phyloP scores from a whole-genome alignment of 2,797 vertebrate genomes.

The Gastrophryne carolinensis region DNA sequence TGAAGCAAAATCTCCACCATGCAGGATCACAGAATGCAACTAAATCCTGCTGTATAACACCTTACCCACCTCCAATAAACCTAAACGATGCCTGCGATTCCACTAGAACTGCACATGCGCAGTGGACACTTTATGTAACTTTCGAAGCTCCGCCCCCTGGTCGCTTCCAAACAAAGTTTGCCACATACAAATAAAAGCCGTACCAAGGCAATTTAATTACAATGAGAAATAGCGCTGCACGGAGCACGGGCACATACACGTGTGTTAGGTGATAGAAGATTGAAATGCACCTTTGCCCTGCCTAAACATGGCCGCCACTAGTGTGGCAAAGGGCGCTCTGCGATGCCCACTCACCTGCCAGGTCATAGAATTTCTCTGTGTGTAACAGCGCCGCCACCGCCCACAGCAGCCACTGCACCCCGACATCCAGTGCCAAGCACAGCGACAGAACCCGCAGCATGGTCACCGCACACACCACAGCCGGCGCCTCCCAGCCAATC shows the following conservation, averaged over 20 bases:
- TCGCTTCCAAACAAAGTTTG: too few species aligned
- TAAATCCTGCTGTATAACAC: neutral
- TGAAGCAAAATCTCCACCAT: too few species aligned
- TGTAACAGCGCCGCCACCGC: conserved; percentile 64
- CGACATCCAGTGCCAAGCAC: conserved; percentile 63
- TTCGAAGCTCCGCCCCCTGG: neutral
- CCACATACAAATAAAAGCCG: too few species aligned
- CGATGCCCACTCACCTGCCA: conserved; percentile 69
- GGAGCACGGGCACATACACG: too few species aligned
- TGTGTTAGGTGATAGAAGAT: too few species aligned
- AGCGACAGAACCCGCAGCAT: neutral
- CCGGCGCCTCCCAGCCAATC: neutral
- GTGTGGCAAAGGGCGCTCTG: neutral
- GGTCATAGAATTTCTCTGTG: conserved; percentile 78
- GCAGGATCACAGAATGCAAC: neutral
- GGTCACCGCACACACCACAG: neutral
- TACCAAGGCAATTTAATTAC: too few species aligned
- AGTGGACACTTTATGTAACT: conserved; percentile 13
- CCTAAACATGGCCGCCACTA: neutral
- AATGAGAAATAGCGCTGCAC: too few species aligned
- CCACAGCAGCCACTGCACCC: conserved; percentile 75
- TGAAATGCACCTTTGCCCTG: neutral
- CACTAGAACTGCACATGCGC: conserved; percentile 15
- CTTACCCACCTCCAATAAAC: neutral
- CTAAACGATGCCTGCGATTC: neutral